Evolutionary conservation across 2,888 invertebrate species (phyloP).

Genomic region (Diogma glabrata): DNA sequence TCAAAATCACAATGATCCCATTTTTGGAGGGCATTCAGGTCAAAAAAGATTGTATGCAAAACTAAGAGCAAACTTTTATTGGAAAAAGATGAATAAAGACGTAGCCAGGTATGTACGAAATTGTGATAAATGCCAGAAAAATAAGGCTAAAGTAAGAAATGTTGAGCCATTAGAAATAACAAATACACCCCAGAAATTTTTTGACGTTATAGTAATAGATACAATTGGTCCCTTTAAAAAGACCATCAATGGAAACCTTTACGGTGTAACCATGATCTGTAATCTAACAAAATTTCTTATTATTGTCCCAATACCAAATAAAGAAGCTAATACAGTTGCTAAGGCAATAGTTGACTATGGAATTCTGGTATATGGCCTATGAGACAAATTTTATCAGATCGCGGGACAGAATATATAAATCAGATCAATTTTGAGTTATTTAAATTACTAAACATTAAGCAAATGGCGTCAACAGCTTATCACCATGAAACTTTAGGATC

Average conservation of each 20-base stretch:
- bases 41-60: conserved; percentile 7
- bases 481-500: no score
- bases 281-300: conserved; percentile 19
- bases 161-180: neutral
- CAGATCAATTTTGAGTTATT: no score
- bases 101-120: neutral
- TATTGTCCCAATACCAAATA: conserved; percentile 16
- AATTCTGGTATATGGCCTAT: conserved; percentile 18
- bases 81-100: neutral
- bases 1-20: neutral
- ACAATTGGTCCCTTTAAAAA: neutral
- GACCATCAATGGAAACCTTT: neutral
- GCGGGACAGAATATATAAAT: neutral
- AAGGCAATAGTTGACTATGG: conserved; percentile 16
- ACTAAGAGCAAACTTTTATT: neutral
- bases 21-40: neutral
- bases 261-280: conserved; percentile 16
- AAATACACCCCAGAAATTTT: neutral
- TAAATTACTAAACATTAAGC: no score
- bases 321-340: neutral
- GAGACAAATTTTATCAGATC: neutral
- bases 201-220: neutral
- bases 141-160: neutral
- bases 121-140: neutral
- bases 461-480: no score